Percentiles rank a stretch among this genome's conserved stretches.
phyloP scores from a whole-genome alignment of 2,113 vertebrate species.

The Microtus richardsoni region DNA sequence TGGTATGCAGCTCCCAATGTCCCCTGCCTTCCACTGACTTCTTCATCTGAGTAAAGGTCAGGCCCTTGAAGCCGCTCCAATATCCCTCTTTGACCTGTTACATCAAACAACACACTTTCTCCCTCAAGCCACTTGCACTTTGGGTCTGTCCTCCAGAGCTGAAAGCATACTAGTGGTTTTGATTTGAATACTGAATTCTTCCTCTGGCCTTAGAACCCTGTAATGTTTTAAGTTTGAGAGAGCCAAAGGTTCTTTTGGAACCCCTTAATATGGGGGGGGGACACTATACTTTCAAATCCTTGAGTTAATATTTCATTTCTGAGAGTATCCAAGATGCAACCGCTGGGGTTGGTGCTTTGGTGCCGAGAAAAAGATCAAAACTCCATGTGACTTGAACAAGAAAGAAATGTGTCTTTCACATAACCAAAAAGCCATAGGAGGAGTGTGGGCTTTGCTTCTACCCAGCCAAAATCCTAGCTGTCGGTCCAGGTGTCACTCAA shows the following conservation, averaged over 20 bases:
- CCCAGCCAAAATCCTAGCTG: not conserved
- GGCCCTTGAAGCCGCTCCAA: not conserved
- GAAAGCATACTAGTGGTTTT: not conserved
- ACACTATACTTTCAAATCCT: not conserved
- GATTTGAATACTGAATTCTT: not conserved
- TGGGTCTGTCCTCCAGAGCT: not conserved
- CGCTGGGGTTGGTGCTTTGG: not conserved
- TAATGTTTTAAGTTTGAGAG: not conserved
- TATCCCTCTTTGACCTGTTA: not conserved
- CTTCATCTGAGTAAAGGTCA: not conserved
- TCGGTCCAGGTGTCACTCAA: too few relatives aligned
- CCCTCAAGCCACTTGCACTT: too few relatives aligned
- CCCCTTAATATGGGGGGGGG: not conserved
- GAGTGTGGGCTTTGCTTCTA: not conserved
- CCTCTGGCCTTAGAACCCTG: not conserved
- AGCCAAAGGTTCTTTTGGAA: not conserved
- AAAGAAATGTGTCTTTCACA: not conserved
- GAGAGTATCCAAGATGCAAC: not conserved
- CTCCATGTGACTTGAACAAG: not conserved
- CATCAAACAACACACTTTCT: not conserved
- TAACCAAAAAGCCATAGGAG: not conserved
- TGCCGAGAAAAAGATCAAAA: not conserved
- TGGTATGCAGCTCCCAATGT: too few relatives aligned
- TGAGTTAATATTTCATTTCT: not conserved
- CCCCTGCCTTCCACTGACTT: not conserved